Evolutionary conservation across 2,113 vertebrate species (phyloP), one percentile per base, ranked within the genome.

Genomic region (Chrysochloris asiatica): DNA sequence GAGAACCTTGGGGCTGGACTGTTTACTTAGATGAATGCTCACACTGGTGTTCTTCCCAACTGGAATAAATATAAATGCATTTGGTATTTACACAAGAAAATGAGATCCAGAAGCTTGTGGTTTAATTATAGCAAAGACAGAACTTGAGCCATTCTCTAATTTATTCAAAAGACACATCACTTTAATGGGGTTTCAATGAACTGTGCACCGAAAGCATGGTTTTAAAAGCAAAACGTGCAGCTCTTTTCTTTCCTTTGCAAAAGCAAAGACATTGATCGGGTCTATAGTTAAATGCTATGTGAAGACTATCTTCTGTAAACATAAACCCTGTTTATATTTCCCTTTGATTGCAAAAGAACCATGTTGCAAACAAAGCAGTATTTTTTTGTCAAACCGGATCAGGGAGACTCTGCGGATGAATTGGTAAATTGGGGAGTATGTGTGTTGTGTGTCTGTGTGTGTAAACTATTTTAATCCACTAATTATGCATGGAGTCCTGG

Each of bases 101-200:
- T 28, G 47, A n/a, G 16, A 78, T 71, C 33, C 50, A 4, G 7
- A 45, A 47, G 24, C 24, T 69, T 54, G 14, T 75, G 48, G 24
- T 36, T 95, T 89, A 95, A 94, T 93, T 91, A 89, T 33, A 84
- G 45, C 45, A 75, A 89, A 38, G 38, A 50, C 2, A 87, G 50
- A 75, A 38, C 28, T 54, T 93, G 86, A 89, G n/a, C 17, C 30
- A 83, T 38, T 59, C 48, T 89, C 72, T 93, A 90, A 95, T 93
- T 94, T 94, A 90, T 95, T 95, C 26, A 65, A 76, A 86, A 83
- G 79, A 90, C 30, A 81, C 7, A 72, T 83, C 83, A 59, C 33
- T 90, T 88, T 92, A 86, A 83, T 88, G 56, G 56, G 12, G 30
- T 93, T 88, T 85, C 91, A 91, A 52, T 94, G 83, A 87, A 89